Percentiles rank a stretch among this genome's conserved stretches.
Evolutionary conservation across 1,140 invertebrate species (phyloP).

Genomic region (Neoseiulus cucumeris): DNA sequence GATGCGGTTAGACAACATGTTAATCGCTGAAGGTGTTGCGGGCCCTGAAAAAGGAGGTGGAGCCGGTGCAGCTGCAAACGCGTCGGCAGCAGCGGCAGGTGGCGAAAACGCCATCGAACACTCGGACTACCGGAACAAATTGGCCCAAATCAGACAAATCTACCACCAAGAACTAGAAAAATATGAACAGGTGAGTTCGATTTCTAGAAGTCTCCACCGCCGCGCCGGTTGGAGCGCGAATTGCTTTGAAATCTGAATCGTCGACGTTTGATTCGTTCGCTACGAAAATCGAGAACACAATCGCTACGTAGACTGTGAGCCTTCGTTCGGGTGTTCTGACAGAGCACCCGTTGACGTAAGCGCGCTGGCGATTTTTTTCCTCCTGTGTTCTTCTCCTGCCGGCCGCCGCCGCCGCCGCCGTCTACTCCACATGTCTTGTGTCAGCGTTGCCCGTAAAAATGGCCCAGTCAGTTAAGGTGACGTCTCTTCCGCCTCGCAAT

Average conservation of each 20-base stretch:
- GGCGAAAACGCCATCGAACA: conserved; percentile 93
- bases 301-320: too few species aligned
- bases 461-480: conserved; percentile 12
- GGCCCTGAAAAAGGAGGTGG: conserved; percentile 92
- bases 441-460: conserved; percentile 11
- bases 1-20: conserved; percentile 98
- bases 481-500: background rate
- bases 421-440: conserved; percentile 10
- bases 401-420: background rate
- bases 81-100: conserved; percentile 58
- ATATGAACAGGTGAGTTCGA: conserved; percentile 62
- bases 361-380: conserved; percentile 1
- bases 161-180: conserved; percentile 98
- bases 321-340: too few species aligned
- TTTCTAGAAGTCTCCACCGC: background rate
- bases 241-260: background rate
- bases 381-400: background rate
- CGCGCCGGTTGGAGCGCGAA: background rate
- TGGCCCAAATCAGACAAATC: conserved; percentile 96
- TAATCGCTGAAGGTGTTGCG: conserved; percentile 95
- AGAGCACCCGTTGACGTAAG: background rate
- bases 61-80: conserved; percentile 67
- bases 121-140: conserved; percentile 93
- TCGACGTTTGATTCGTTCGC: too few species aligned
- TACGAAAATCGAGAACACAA: too few species aligned